phyloP scores from a whole-genome alignment of 2,888 invertebrate genomes.

The Phragmatobia fuliginosa region DNA sequence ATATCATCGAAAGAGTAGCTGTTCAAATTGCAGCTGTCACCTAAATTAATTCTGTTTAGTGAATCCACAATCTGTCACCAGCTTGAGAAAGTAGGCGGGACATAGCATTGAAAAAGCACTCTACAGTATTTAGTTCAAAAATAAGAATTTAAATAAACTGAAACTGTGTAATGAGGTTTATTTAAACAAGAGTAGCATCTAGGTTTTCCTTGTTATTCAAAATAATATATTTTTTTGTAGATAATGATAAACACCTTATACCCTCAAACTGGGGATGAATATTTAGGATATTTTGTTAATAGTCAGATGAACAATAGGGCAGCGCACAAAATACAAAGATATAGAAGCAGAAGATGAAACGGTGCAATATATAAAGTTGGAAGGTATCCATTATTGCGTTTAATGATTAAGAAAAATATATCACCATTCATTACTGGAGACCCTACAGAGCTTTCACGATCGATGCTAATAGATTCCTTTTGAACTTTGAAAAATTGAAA shows the following conservation, averaged over 20 bases:
- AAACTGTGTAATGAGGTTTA: background rate
- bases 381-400: background rate
- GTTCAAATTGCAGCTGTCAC: constrained; percentile 24
- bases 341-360: background rate
- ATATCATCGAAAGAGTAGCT: constrained; percentile 20
- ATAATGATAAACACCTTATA: too few species aligned
- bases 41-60: constrained; percentile 18
- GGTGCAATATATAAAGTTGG: background rate
- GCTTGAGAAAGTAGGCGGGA: constrained; percentile 18
- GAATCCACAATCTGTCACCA: constrained; percentile 20
- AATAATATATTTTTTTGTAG: too few species aligned
- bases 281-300: too few species aligned
- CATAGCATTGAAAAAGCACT: background rate
- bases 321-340: too few species aligned
- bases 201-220: too few species aligned
- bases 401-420: background rate
- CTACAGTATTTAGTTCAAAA: background rate
- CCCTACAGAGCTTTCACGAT: background rate
- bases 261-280: too few species aligned
- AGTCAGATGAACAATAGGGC: too few species aligned
- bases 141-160: background rate
- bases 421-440: background rate
- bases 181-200: too few species aligned
- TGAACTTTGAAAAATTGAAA: background rate
- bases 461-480: background rate